Percentiles rank a stretch among this genome's conserved stretches.
phyloP scores from a whole-genome alignment of 53 echinoderm and acorn worm genomes.

The Zoroaster sp. region DNA sequence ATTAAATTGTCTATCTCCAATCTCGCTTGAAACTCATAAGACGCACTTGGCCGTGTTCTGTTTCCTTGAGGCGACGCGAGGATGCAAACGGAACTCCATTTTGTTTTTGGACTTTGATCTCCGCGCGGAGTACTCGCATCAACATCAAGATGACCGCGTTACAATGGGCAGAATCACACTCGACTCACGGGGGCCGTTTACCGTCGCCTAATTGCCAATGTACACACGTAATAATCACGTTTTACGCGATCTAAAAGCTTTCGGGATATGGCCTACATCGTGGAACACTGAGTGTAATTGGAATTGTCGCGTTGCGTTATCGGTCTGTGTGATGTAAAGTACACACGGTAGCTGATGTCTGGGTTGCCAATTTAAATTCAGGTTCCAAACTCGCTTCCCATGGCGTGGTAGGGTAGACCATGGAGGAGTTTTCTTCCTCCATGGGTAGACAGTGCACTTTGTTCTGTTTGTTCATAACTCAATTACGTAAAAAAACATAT shows the following conservation, averaged over 20 bases:
- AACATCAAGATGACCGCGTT: not conserved
- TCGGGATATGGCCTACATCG: not conserved
- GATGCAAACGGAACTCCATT: not conserved
- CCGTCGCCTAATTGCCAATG: slow-evolving; percentile 31
- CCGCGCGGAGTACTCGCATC: not conserved
- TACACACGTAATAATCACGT: slow-evolving; percentile 30
- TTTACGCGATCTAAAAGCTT: slow-evolving; percentile 13
- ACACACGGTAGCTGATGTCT: not conserved
- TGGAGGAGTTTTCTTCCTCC: too few relatives aligned
- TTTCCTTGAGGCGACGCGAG: not conserved
- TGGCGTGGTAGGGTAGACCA: too few relatives aligned
- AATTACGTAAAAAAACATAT: slow-evolving; percentile 30
- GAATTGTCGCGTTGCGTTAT: not conserved
- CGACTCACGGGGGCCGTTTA: not conserved
- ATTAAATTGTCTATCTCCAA: not conserved
- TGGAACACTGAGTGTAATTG: not conserved
- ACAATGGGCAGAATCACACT: not conserved
- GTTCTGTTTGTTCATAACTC: not conserved
- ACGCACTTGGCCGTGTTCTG: not conserved
- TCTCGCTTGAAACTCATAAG: not conserved
- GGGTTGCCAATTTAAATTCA: not conserved
- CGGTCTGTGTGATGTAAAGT: not conserved
- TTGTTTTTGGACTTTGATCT: not conserved
- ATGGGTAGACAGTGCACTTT: too few relatives aligned
- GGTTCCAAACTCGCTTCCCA: too few relatives aligned